Percentiles rank a stretch among this genome's conserved stretches.
Evolutionary conservation across 2,113 vertebrate genomes (phyloP).

Genomic region (Henicopernis longicauda): DNA sequence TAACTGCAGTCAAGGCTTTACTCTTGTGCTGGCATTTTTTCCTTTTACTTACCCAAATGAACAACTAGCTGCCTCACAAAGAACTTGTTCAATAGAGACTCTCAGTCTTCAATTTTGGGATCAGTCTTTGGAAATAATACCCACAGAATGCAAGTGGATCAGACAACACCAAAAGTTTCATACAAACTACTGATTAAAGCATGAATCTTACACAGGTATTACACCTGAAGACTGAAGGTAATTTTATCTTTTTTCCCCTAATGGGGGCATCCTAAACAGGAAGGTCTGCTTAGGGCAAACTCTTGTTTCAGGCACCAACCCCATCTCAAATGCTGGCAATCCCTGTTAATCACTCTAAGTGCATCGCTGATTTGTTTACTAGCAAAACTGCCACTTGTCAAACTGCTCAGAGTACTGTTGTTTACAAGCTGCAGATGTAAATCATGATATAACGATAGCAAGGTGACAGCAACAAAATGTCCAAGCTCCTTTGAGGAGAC

Average conservation of each 20-base stretch:
- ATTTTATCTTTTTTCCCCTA: background rate
- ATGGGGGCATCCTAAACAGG: background rate
- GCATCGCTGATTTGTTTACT: background rate
- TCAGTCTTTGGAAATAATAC: background rate
- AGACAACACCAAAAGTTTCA: background rate
- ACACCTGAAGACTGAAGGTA: background rate
- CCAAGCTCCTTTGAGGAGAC: background rate
- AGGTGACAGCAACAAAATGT: constrained; percentile 9
- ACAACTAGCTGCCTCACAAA: background rate
- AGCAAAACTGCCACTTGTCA: constrained; percentile 7
- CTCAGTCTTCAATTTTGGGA: background rate
- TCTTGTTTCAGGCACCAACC: background rate
- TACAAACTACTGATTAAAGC: background rate
- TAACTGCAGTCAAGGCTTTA: background rate
- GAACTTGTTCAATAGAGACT: background rate
- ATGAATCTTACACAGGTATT: background rate
- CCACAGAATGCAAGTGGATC: background rate
- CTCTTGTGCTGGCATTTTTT: background rate
- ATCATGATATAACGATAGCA: background rate
- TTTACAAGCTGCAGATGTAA: constrained; percentile 17
- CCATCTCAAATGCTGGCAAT: background rate
- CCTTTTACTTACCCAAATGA: background rate
- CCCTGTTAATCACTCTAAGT: background rate
- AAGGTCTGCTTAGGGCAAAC: background rate
- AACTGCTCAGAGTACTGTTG: background rate